Base-by-base conservation (phyloP, 2,888 invertebrate genomes). In the Papilio elwesi region DNA sequence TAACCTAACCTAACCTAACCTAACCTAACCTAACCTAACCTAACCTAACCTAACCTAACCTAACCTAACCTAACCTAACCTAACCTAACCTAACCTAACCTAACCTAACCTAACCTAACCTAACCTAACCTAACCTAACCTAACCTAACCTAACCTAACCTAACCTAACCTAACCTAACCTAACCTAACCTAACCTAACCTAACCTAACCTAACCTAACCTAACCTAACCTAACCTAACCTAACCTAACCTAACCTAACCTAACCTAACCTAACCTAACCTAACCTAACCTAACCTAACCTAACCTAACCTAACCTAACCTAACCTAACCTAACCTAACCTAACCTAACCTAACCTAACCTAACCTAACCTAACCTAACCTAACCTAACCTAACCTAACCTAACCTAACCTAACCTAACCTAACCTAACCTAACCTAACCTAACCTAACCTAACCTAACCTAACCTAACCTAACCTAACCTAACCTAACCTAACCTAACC, bases 301-400 rank as follows among this genome's bases (percentile, higher is more conserved):
- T 70, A 72, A 72, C 74, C 71, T 70, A 72, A 70, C 72, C 70
- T 69, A 74, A 71, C 73, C 74, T 71, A 70, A 71, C 71, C 71
- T 69, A 75, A 74, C 74, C 72, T 70, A 74, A 75, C 73, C 73
- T 71, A 74, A 73, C 73, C 73, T 71, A 75, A 74, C 74, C 74
- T 71, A 75, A 74, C 73, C 73, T 71, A 75, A 74, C 73, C 73
- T 71, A 75, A 75, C 73, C 75, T 74, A 74, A 75, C 75, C 75
- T 73, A 75, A 75, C 75, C 73, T n/a, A n/a, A n/a, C n/a, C n/a
- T n/a, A n/a, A n/a, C n/a, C n/a, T n/a, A 72, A 72, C 74, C 74
- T 72, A 72, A 72, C 70, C 70, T 11, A 63, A 47, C 15, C 15
- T 6, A 49, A 47, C 47, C 47, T 47, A 15, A 63, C 15, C 47